Evolutionary conservation across 2,113 vertebrate genomes (phyloP).

Genomic region (Marmota monax): DNA sequence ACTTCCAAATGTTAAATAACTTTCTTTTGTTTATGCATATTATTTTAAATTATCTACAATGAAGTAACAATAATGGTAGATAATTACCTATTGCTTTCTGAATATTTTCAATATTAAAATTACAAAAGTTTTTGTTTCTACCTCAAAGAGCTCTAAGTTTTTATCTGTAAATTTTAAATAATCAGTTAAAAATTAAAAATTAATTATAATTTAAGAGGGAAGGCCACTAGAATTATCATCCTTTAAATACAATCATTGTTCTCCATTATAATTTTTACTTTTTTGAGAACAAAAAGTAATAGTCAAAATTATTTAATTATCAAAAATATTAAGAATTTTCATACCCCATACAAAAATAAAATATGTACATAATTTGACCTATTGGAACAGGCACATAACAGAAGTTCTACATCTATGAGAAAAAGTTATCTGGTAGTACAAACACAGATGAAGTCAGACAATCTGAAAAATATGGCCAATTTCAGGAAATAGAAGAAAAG

Average conservation of each 20-base stretch:
- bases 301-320: slow-evolving; percentile 33
- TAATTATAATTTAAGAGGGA: slow-evolving; percentile 26
- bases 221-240: neutral
- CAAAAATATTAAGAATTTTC: neutral
- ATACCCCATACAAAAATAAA: slow-evolving; percentile 30
- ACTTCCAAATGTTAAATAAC: neutral
- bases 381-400: neutral
- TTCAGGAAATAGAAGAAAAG: neutral
- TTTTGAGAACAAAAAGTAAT: neutral
- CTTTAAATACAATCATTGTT: neutral
- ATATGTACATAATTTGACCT: neutral
- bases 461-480: neutral
- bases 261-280: neutral
- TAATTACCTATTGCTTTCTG: neutral
- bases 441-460: neutral
- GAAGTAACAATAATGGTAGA: neutral
- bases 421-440: neutral
- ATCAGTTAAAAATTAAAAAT: neutral
- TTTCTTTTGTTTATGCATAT: neutral
- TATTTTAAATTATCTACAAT: slow-evolving; percentile 8
- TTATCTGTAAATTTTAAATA: neutral
- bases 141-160: neutral
- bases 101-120: slow-evolving; percentile 46
- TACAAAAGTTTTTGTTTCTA: neutral
- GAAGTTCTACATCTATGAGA: neutral